These are phyloP conservation scores for Octodon degus DNA, from an alignment of 2,113 vertebrate species.

Conservation along the genomic window DNA sequence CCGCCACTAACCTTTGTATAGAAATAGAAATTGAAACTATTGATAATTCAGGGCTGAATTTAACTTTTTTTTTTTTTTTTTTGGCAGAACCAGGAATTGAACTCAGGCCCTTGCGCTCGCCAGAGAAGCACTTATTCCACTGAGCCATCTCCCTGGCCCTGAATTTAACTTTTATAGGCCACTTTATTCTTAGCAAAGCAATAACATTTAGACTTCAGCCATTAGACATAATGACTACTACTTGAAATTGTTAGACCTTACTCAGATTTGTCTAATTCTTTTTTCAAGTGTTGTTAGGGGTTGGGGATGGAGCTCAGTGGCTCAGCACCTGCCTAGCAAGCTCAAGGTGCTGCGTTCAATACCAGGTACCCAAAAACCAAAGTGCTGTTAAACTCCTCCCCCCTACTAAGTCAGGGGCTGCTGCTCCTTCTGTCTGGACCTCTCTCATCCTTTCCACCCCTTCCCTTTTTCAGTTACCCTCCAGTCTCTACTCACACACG, in stretches of 20 bases:
- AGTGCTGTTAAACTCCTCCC: not conserved
- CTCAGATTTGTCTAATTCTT: constrained; percentile 5
- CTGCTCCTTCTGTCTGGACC: not conserved
- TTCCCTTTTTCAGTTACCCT: not conserved
- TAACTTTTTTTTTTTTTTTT: not conserved
- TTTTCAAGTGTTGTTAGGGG: not conserved
- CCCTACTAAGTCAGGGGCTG: not conserved
- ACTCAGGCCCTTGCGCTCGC: too few relatives aligned
- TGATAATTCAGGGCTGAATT: not conserved
- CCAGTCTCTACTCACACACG: not conserved
- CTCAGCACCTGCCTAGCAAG: not conserved
- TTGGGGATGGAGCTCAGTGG: not conserved
- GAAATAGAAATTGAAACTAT: not conserved
- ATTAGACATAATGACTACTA: not conserved
- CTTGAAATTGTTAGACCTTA: constrained; percentile 15
- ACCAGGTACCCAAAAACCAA: not conserved
- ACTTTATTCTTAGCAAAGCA: constrained; percentile 42
- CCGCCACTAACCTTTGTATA: not conserved
- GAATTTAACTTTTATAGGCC: constrained; percentile 27
- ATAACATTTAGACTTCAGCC: not conserved
- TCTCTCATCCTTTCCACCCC: not conserved
- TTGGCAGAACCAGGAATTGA: too few relatives aligned
- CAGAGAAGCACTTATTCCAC: too few relatives aligned
- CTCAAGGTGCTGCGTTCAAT: not conserved
- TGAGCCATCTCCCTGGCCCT: not conserved